These are phyloP conservation scores for Lagopus leucura DNA, from an alignment of 2,113 vertebrate genomes.

Conservation along the genomic window DNA sequence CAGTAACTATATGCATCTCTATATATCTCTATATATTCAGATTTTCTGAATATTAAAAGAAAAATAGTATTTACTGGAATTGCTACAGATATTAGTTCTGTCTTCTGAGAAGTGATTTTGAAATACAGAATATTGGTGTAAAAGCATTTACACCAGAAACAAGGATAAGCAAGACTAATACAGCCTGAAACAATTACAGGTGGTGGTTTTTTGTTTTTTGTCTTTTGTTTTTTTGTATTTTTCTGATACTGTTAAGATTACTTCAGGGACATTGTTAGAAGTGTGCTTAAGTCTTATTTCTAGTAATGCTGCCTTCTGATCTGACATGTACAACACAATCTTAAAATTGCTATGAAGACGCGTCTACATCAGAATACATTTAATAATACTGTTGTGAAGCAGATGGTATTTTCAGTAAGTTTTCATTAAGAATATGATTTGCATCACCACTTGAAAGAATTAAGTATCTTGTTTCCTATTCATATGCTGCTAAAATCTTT, in stretches of 20 bases:
- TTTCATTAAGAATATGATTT: neutral
- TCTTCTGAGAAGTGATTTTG: neutral
- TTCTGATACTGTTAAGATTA: neutral
- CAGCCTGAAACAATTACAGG: neutral
- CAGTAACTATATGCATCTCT: neutral
- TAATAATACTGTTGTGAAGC: neutral
- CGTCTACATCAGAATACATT: neutral
- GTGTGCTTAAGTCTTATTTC: neutral
- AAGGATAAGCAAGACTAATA: neutral
- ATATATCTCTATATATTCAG: neutral
- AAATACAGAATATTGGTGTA: neutral
- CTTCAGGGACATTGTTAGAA: neutral
- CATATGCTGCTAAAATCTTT: neutral
- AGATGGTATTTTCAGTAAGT: slow-evolving; percentile 24
- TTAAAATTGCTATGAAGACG: neutral
- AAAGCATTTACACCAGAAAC: neutral
- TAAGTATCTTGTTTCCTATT: slow-evolving; percentile 17
- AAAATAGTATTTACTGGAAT: neutral
- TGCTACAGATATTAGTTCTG: neutral
- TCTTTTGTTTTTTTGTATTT: neutral
- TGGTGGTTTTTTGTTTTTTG: too few species aligned
- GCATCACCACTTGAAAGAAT: slow-evolving; percentile 15
- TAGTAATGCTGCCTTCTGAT: neutral
- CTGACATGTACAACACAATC: neutral
- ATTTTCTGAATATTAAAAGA: neutral